These are phyloP conservation scores for Eriocheir sinensis DNA, from an alignment of 1,140 invertebrate genomes.

Conservation along the genomic window DNA sequence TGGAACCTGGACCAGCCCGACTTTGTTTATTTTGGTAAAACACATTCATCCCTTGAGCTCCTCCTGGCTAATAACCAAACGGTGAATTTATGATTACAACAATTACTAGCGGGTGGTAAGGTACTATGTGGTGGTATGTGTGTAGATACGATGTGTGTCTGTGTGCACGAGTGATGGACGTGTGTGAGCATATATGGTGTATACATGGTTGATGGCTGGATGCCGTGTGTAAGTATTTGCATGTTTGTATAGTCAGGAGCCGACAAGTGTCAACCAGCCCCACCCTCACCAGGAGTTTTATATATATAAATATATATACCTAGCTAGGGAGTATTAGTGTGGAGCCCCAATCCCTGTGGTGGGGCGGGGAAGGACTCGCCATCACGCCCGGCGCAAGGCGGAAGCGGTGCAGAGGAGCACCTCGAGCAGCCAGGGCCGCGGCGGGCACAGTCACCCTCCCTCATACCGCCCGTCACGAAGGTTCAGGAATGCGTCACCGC, in stretches of 20 bases:
- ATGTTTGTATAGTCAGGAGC: slow-evolving; percentile 44
- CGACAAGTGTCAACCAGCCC: slow-evolving; percentile 37
- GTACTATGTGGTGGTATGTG: slow-evolving; percentile 6
- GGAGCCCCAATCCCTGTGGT: slow-evolving; percentile 60
- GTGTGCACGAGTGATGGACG: background rate
- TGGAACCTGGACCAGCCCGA: slow-evolving; percentile 69
- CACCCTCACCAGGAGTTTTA: slow-evolving; percentile 66
- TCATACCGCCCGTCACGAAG: slow-evolving; percentile 34
- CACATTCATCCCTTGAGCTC: slow-evolving; percentile 61
- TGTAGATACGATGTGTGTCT: background rate
- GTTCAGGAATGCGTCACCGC: background rate
- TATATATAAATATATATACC: slow-evolving; percentile 15
- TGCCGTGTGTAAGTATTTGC: background rate
- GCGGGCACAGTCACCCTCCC: slow-evolving; percentile 23
- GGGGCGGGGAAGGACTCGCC: slow-evolving; percentile 34
- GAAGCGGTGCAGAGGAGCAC: slow-evolving; percentile 47
- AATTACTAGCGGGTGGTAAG: slow-evolving; percentile 23
- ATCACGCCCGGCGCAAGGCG: slow-evolving; percentile 27
- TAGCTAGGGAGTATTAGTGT: slow-evolving; percentile 69
- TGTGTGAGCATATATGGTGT: slow-evolving; percentile 35
- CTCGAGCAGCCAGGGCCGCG: slow-evolving; percentile 37
- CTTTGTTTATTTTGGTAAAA: slow-evolving; percentile 76
- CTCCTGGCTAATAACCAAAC: slow-evolving; percentile 60
- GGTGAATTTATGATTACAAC: slow-evolving; percentile 25
- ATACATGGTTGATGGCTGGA: background rate